Evolutionary conservation across 1,140 invertebrate genomes (phyloP).

Genomic region (Eupristina koningsbergeri): DNA sequence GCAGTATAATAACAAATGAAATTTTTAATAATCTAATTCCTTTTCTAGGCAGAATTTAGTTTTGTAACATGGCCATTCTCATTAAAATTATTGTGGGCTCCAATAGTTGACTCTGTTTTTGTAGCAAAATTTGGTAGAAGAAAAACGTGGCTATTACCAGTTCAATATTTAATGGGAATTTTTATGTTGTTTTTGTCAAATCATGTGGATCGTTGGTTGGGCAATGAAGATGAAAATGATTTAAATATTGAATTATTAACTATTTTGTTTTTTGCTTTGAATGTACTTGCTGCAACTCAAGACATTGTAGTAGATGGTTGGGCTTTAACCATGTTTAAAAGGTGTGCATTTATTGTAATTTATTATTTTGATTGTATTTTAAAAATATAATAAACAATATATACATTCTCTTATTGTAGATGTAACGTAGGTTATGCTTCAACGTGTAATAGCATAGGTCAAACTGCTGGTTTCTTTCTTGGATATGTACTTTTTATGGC

Average conservation of each 20-base stretch:
- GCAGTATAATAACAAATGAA: background rate
- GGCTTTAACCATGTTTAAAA: slow-evolving; percentile 98
- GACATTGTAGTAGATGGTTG: slow-evolving; percentile 99
- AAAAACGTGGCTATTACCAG: slow-evolving; percentile 97
- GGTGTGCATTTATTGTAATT: slow-evolving; percentile 67
- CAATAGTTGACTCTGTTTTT: slow-evolving; percentile 95
- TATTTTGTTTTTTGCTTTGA: slow-evolving; percentile 90
- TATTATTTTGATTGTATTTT: background rate
- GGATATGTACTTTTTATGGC: slow-evolving; percentile 98
- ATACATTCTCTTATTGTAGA: slow-evolving; percentile 64
- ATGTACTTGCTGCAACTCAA: slow-evolving; percentile 98
- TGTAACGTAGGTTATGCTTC: slow-evolving; percentile 99
- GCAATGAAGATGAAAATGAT: slow-evolving; percentile 73
- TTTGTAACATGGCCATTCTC: slow-evolving; percentile 99
- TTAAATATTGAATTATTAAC: slow-evolving; percentile 90
- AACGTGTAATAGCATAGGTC: slow-evolving; percentile 98
- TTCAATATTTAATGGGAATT: slow-evolving; percentile 88
- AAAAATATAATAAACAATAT: background rate
- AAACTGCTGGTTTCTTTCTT: slow-evolving; percentile 97
- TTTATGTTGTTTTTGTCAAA: slow-evolving; percentile 90
- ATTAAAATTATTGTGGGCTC: slow-evolving; percentile 98
- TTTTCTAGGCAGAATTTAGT: slow-evolving; percentile 95
- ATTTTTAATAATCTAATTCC: background rate
- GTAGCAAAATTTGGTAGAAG: slow-evolving; percentile 87
- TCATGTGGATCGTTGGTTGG: slow-evolving; percentile 84